Base-by-base conservation (phyloP, 2,797 vertebrate genomes). In the Micropoecilia bifurca region DNA sequence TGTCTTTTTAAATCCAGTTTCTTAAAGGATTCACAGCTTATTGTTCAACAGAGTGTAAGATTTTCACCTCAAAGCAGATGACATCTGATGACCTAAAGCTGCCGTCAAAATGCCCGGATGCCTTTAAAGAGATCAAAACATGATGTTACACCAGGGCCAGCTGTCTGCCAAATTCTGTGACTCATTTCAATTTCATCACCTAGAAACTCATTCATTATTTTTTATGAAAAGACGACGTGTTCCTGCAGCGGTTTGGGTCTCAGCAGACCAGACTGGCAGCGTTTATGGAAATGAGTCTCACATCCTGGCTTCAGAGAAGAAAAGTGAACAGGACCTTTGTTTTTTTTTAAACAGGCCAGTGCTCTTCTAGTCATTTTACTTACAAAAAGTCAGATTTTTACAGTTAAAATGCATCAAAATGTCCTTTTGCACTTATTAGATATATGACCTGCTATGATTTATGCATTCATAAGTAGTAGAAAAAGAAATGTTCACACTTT, bases 1-100 rank as follows among this genome's bases (percentile, higher is more conserved):
- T 79, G 33, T 85, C 79, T 77, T 81, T 86, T 78, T 41, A 9
- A n/a, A 57, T 61, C 55, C 41, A 55, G 75, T 25, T 0, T 33
- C 43, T 63, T 50, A 72, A 61, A 75, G 46, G 83, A 83, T 45
- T 80, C 68, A 74, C 22, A 50, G 68, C 53, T 47, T 57, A 79
- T 77, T 72, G 41, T 79, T 86, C 85, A 59, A 71, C 73, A 75
- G 71, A 61, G 47, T 48, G 10, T 30, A 55, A 63, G 22, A 46
- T 43, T 73, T 68, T 43, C 41, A 50, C 78, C 48, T 77, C 5
- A 73, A 25, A 53, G 50, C 2, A 50, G 50, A 78, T 57, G 73
- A 53, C 61, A 53, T 53, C 12, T 71, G n/a, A 77, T 71, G 59
- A 82, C 12, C 72, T 76, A 16, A 28, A 13, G 47, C 39, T 57